Evolutionary conservation across 2,113 vertebrate species (phyloP), one percentile per base, ranked within the genome.

Genomic region (Lepisosteus oculatus): DNA sequence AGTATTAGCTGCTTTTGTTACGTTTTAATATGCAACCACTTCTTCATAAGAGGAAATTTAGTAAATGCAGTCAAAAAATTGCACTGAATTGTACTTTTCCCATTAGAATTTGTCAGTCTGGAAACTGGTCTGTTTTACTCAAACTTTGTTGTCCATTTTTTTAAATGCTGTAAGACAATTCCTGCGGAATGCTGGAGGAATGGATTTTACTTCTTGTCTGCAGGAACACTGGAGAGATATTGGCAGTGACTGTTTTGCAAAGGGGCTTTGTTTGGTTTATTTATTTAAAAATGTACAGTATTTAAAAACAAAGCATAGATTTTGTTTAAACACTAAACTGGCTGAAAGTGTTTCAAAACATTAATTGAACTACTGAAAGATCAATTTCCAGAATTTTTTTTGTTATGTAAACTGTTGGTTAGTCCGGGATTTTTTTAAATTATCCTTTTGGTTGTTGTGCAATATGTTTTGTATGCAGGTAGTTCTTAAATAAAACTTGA

Each of bases 381-480:
- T 94, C 90, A 92, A 92, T 95, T 95, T 96, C 93, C 94, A 96
- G 93, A 92, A 93, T 89, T 93, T 92, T 91, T 91, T 94, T 91
- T 68, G 76, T 89, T 89, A 81, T 84, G 80, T 86, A 82, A 82
- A 84, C 84, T 85, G 74, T 85, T 83, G 71, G 66, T 81, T 66
- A 82, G 91, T 93, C 92, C 89, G 90, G 83, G 92, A 90, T 90
- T 91, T 83, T 93, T 92, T 94, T 78, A 45, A 90, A 88, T 80
- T 80, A 95, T 93, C 81, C 90, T 97, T 95, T 96, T 95, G 93
- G 93, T 97, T 98, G 97, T 96, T 97, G 96, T 99, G 97, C 97
- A 99, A 98, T 98, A 99, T 97, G 96, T 98, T 99, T 98, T 98
- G 95, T 98, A 98, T 97, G 96, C 95, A 95, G 93, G 92, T 98